Evolutionary conservation across 2,113 vertebrate species (phyloP).

Genomic region (Silurus glanis): DNA sequence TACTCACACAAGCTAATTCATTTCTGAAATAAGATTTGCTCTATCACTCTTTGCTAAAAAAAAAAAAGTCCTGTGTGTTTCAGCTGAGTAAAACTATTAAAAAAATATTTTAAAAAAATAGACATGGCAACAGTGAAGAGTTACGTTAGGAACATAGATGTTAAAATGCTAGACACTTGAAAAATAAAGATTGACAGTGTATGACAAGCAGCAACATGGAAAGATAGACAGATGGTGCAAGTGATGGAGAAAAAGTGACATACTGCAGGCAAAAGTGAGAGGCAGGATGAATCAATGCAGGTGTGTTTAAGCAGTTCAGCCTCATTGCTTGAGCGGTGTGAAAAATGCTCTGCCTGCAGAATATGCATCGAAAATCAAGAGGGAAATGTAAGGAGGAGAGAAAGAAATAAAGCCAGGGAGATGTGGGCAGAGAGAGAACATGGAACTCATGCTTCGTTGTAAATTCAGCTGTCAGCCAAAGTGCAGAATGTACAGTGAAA

Average conservation of each 20-base stretch:
- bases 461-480: conserved; percentile 43
- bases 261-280: not conserved
- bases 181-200: not conserved
- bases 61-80: not conserved
- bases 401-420: conserved; percentile 20
- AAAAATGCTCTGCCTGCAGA: conserved; percentile 45
- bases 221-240: not conserved
- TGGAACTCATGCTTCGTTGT: conserved; percentile 17
- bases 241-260: conserved; percentile 32
- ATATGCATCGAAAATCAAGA: not conserved
- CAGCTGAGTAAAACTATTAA: not conserved
- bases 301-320: conserved; percentile 34
- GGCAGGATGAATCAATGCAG: not conserved
- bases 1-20: not conserved
- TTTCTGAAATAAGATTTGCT: not conserved
- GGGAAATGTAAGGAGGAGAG: conserved; percentile 1
- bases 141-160: not conserved
- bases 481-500: not conserved
- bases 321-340: not conserved
- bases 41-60: not conserved
- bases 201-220: not conserved
- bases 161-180: not conserved
- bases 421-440: conserved; percentile 20
- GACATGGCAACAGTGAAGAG: not conserved
- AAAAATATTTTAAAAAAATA: not conserved